Evolutionary conservation across 2,797 vertebrate species (phyloP).

Genomic region (Triplophysa bombifrons): DNA sequence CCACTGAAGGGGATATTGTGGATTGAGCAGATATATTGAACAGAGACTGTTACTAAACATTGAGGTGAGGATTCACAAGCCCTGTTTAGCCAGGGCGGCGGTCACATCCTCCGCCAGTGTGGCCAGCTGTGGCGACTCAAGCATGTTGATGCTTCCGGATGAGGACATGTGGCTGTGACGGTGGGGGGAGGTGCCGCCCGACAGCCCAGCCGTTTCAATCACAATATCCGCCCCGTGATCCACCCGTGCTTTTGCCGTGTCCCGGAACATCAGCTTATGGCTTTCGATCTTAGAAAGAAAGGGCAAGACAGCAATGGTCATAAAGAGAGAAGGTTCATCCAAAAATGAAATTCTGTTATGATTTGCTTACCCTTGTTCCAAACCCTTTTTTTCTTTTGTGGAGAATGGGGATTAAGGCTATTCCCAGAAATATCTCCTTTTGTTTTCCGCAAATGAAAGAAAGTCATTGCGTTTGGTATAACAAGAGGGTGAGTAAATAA

Average conservation of each 20-base stretch:
- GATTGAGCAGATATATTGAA: slow-evolving; percentile 14
- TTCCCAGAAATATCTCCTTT: background rate
- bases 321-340: background rate
- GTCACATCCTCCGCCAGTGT: slow-evolving; percentile 97
- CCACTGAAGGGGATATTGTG: slow-evolving; percentile 47
- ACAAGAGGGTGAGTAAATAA: too few species aligned
- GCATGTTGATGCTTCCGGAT: slow-evolving; percentile 95
- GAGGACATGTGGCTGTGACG: slow-evolving; percentile 94
- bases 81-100: slow-evolving; percentile 96
- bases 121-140: slow-evolving; percentile 93
- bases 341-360: background rate
- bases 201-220: slow-evolving; percentile 85
- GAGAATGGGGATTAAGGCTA: too few species aligned
- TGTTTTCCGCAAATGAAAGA: background rate
- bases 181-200: slow-evolving; percentile 87
- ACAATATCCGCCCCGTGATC: slow-evolving; percentile 95
- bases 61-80: slow-evolving; percentile 87
- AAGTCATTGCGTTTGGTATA: background rate
- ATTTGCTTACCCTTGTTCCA: too few species aligned
- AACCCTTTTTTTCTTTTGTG: background rate
- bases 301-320: background rate
- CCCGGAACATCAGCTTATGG: slow-evolving; percentile 91
- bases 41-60: slow-evolving; percentile 23
- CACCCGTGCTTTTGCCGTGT: slow-evolving; percentile 89
- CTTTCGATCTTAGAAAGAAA: slow-evolving; percentile 87